Evolutionary conservation across 2,797 vertebrate genomes (phyloP), one percentile per base, ranked within the genome.

Genomic region (Sebastes oblongus): DNA sequence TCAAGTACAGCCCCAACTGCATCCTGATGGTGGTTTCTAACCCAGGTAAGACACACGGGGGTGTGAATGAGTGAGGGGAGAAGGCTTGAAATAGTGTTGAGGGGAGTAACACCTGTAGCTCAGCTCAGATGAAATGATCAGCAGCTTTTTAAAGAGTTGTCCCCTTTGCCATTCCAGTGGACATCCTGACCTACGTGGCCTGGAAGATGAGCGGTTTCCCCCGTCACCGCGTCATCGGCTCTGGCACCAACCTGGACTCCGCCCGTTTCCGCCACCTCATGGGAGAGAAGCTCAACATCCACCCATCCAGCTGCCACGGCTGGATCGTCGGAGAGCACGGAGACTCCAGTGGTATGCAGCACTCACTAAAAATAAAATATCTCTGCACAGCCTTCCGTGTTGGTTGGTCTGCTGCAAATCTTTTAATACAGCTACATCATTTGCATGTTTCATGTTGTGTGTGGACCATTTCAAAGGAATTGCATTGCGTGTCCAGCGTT

Each of bases 201-300:
- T 99, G 98, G 98, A 99, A 99, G 93, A 96, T 99, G 91, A 99
- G 98, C 1, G 98, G 98, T 36, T 97, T 99, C 92, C 98, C 98
- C 64, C 97, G 97, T 81, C 95, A 98, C 92, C 97, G 98, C 1
- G 97, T 99, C 68, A 97, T 99, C 8, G 98, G 98, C 75, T 99
- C 98, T 0, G 98, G 98, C 85, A 99, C 98, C 82, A 99, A 99
- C 77, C 94, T 99, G 93, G 98, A 99, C 90, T 98, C 98, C 0
- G 98, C 98, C 59, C 97, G 98, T 70, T 99, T 99, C 96, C 98
- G 98, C 78, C 96, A 96, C 91, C 94, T 99, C 46, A 99, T 99
- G 97, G 97, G 96, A 27, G 97, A 99, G 87, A 97, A 96, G 78
- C 92, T 99, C 89, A 93, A 97, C 54, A 91, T 99, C 72, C 97